Conservation (phyloP, 2,113 vertebrate species). For the Dasyornis broadbenti region DNA sequence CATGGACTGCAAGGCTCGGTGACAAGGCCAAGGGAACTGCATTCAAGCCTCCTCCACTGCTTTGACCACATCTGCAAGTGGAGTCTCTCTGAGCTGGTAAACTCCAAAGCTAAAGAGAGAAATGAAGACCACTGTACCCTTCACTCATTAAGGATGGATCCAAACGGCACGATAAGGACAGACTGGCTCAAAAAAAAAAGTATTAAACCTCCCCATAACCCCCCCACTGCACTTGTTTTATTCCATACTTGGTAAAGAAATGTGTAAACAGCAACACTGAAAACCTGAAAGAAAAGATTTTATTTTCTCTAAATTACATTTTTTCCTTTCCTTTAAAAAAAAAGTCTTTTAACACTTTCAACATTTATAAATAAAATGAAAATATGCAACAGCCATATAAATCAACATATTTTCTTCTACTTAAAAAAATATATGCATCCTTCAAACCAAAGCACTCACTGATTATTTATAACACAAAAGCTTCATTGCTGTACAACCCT, state of each 20-base stretch:
- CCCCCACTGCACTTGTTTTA: neutral
- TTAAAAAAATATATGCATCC: neutral
- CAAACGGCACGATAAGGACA: neutral
- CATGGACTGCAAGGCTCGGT: rapidly evolving
- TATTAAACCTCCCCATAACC: neutral
- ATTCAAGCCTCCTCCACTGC: neutral
- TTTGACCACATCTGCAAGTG: rapidly evolving
- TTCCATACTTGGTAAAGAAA: neutral
- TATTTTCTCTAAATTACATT: neutral
- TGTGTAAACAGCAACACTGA: neutral
- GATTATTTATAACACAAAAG: neutral
- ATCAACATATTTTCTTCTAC: neutral
- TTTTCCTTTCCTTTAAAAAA: neutral
- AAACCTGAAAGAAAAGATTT: neutral
- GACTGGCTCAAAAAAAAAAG: neutral
- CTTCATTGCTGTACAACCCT: neutral
- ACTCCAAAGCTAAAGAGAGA: neutral
- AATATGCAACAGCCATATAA: neutral
- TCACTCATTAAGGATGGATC: neutral
- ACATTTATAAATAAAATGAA: neutral
- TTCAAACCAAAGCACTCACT: neutral
- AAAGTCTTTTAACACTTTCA: neutral
- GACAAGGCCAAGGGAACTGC: neutral
- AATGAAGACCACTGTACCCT: neutral
- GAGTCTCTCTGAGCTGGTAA: neutral